Evolutionary conservation across 2,888 invertebrate genomes (phyloP).

Genomic region (Loripinus fragilis): DNA sequence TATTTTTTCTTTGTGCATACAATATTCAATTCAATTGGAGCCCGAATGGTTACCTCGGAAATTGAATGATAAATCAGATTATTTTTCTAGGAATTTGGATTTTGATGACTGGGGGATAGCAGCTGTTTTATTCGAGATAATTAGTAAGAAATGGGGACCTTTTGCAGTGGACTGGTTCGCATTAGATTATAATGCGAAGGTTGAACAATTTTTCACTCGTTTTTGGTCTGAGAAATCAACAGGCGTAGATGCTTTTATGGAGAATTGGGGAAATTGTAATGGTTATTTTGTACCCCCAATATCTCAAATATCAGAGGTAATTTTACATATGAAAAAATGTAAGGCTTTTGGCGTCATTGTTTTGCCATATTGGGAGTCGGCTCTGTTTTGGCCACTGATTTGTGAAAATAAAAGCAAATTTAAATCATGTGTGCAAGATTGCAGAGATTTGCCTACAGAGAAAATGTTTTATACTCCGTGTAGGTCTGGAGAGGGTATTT

Average conservation of each 20-base stretch:
- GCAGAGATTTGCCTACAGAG: not conserved
- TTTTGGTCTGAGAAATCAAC: conserved; percentile 25
- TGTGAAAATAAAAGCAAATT: not conserved
- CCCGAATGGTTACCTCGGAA: not conserved
- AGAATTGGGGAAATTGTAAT: conserved; percentile 9
- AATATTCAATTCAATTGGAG: not conserved
- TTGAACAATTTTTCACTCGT: conserved; percentile 30
- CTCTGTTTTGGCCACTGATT: conserved; percentile 13
- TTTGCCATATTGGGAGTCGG: conserved; percentile 18
- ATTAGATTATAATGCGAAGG: conserved; percentile 24
- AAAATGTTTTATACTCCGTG: not conserved
- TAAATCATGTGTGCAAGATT: not conserved
- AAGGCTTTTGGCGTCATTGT: conserved; percentile 9
- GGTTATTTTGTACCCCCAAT: conserved; percentile 26
- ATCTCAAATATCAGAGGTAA: not conserved
- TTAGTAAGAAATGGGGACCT: conserved; percentile 22
- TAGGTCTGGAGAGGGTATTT: not conserved
- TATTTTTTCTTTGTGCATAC: conserved; percentile 8
- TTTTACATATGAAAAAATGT: conserved; percentile 17
- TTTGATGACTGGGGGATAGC: not conserved
- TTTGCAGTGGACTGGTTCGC: conserved; percentile 36
- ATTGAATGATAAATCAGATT: not conserved
- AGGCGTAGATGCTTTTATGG: conserved; percentile 19
- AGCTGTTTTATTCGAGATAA: not conserved
- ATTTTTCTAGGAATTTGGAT: not conserved